phyloP scores from a whole-genome alignment of 2,888 invertebrate species.

The Eilema caniola region DNA sequence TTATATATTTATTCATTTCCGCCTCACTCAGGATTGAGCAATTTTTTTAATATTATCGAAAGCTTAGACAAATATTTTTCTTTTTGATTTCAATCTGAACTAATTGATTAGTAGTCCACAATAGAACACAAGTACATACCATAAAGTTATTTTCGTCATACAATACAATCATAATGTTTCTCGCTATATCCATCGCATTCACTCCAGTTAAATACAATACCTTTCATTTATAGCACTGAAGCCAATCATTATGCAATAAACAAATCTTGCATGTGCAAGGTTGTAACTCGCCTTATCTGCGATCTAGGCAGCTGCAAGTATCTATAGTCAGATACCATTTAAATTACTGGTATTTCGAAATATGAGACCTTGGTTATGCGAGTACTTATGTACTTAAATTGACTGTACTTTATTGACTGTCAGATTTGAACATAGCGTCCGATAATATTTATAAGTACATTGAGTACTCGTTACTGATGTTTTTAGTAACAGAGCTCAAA shows the following conservation, averaged over 20 bases:
- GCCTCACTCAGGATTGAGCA: too few species aligned
- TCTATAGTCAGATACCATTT: constrained; percentile 33
- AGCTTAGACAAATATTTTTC: too few species aligned
- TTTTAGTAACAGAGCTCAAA: background rate
- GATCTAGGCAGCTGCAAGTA: constrained; percentile 28
- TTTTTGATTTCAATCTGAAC: too few species aligned
- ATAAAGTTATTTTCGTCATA: too few species aligned
- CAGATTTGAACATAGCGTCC: background rate
- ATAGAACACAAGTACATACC: too few species aligned
- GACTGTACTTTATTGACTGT: background rate
- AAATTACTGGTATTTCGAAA: constrained; percentile 41
- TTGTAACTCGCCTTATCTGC: constrained; percentile 24
- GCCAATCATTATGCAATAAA: constrained; percentile 37
- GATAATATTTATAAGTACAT: background rate
- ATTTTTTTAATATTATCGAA: too few species aligned
- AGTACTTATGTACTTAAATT: constrained; percentile 28
- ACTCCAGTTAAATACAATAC: background rate
- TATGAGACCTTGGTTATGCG: constrained; percentile 27
- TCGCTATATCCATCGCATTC: background rate
- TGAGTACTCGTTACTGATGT: background rate
- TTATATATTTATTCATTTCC: too few species aligned
- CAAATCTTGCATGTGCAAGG: constrained; percentile 19
- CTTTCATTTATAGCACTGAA: constrained; percentile 1
- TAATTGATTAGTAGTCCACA: too few species aligned
- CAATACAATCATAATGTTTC: background rate